A percentile compares a stretch with the other conserved stretches of the same genome.
Evolutionary conservation across 2,888 invertebrate species (phyloP).

Genomic region (Cephus runcator): DNA sequence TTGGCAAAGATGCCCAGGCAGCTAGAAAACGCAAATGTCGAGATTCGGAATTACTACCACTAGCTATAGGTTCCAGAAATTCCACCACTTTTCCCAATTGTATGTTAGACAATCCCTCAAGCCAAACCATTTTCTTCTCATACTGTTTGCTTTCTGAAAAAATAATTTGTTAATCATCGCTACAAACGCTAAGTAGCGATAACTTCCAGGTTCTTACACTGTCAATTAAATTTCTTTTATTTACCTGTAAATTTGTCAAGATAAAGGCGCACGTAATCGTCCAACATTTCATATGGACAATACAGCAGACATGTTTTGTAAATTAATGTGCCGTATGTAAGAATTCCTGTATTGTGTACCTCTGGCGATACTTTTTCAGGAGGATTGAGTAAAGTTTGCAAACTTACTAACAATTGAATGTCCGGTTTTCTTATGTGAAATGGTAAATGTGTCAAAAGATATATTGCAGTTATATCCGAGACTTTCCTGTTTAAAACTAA

Average conservation of each 20-base stretch:
- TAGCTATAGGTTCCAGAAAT: conserved; percentile 64
- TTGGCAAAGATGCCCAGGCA: conserved; percentile 71
- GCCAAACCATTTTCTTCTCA: conserved; percentile 76
- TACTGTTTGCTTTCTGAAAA: conserved; percentile 73
- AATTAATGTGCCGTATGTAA: conserved; percentile 77
- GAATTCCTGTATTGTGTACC: conserved; percentile 75
- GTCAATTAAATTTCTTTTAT: conserved; percentile 21
- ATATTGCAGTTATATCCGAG: conserved; percentile 74
- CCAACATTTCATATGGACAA: conserved; percentile 74
- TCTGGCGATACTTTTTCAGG: conserved; percentile 64
- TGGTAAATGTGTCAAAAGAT: conserved; percentile 75
- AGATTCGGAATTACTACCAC: conserved; percentile 56
- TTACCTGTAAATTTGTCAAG: conserved; percentile 78
- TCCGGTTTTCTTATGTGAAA: conserved; percentile 75
- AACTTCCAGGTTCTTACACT: not conserved
- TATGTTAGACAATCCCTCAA: conserved; percentile 77
- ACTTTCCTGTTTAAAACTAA: conserved; percentile 72
- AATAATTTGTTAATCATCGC: not conserved
- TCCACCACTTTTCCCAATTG: conserved; percentile 69
- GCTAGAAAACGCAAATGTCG: conserved; percentile 77
- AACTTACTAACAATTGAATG: conserved; percentile 67
- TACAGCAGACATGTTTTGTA: conserved; percentile 70
- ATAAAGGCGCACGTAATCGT: conserved; percentile 77
- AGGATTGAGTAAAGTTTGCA: conserved; percentile 68
- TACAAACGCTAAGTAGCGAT: not conserved